These are phyloP conservation scores for Phrixothrix hirtus DNA, from an alignment of 2,888 invertebrate species.

Conservation along the genomic window DNA sequence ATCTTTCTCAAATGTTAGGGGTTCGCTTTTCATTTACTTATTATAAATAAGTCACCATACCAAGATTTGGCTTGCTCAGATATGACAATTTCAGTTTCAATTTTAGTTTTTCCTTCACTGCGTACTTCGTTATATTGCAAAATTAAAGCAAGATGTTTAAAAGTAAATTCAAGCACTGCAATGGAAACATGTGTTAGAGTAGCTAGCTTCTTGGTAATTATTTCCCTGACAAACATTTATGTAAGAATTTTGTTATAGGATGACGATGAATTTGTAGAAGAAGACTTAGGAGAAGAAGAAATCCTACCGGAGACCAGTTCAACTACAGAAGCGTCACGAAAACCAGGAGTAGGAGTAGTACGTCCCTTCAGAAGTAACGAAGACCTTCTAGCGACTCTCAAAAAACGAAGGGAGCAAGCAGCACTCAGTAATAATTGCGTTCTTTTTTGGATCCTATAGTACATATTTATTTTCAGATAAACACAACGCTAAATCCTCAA, in stretches of 20 bases:
- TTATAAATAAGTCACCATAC: too few relatives aligned
- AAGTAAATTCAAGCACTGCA: too few relatives aligned
- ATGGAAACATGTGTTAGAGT: too few relatives aligned
- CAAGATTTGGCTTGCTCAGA: too few relatives aligned
- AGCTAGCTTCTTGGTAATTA: too few relatives aligned
- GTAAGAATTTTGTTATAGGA: conserved; percentile 43
- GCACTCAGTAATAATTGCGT: conserved; percentile 36
- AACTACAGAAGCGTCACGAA: conserved; percentile 72
- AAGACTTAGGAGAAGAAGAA: conserved; percentile 64
- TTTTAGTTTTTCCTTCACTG: too few relatives aligned
- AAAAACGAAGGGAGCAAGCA: conserved; percentile 71
- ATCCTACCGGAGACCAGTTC: conserved; percentile 63
- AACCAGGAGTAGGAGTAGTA: conserved; percentile 66
- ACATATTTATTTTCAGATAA: conserved; percentile 22
- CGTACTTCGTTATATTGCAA: too few relatives aligned
- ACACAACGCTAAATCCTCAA: conserved; percentile 14
- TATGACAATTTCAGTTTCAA: too few relatives aligned
- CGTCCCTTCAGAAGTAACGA: conserved; percentile 80
- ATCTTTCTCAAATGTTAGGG: too few relatives aligned
- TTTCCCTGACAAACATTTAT: neutral
- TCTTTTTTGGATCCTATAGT: neutral
- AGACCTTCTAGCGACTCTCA: conserved; percentile 72
- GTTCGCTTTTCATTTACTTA: too few relatives aligned
- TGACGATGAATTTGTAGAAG: conserved; percentile 58
- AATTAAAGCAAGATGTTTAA: too few relatives aligned